Conservation (phyloP, 2,888 invertebrate species). For the Dione vanillae region DNA sequence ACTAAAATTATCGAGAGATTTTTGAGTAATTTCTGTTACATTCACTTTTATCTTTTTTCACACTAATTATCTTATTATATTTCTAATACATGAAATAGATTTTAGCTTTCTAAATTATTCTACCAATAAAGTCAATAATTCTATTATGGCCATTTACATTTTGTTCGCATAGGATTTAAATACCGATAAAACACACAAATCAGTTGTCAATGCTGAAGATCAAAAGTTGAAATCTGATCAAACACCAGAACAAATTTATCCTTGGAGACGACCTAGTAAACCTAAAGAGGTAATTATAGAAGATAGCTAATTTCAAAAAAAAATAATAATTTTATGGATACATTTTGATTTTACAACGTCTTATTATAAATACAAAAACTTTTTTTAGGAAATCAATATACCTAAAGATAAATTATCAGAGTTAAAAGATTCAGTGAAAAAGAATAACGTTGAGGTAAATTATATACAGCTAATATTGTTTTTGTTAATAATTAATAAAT, state of each 20-base stretch:
- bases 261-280: constrained; percentile 50
- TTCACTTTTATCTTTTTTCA: too few relatives aligned
- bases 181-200: constrained; percentile 1
- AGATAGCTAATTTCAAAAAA: too few relatives aligned
- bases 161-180: constrained; percentile 14
- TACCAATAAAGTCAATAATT: not conserved
- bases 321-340: not conserved
- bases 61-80: too few relatives aligned
- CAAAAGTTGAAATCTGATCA: constrained; percentile 35
- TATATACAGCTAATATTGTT: not conserved
- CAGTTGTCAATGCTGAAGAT: constrained; percentile 31
- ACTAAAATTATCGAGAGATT: too few relatives aligned
- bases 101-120: not conserved
- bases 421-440: constrained; percentile 7
- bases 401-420: constrained; percentile 19
- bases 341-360: not conserved
- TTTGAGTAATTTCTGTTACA: too few relatives aligned
- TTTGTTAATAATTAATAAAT: not conserved
- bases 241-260: constrained; percentile 41
- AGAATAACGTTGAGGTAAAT: constrained; percentile 19
- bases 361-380: constrained; percentile 4
- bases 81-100: not conserved
- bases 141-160: not conserved
- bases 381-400: constrained; percentile 37
- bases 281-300: constrained; percentile 47